Evolutionary conservation across 1,140 invertebrate genomes (phyloP).

Genomic region (Zophobas atratus): DNA sequence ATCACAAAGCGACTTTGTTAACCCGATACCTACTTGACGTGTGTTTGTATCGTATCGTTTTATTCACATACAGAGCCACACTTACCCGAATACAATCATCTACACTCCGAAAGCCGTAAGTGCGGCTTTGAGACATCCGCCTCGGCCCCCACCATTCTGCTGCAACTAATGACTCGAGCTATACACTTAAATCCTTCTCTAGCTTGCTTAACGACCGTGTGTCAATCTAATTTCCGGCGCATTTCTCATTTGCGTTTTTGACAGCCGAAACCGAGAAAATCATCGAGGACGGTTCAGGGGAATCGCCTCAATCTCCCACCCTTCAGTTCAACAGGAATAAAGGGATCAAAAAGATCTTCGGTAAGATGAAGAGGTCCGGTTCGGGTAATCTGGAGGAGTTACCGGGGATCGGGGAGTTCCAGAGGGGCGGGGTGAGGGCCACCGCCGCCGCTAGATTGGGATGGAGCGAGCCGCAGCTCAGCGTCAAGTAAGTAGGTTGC

Average conservation of each 20-base stretch:
- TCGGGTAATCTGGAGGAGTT: conserved; percentile 81
- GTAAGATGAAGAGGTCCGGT: conserved; percentile 80
- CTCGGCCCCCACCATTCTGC: not conserved
- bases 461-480: conserved; percentile 71
- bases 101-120: too few species aligned
- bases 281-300: conserved; percentile 70
- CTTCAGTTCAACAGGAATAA: conserved; percentile 71
- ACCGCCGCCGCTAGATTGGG: conserved; percentile 85
- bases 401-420: conserved; percentile 75
- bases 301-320: conserved; percentile 71
- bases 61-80: too few species aligned
- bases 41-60: too few species aligned
- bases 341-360: conserved; percentile 79
- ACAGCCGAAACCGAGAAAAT: conserved; percentile 80
- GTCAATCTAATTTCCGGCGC: not conserved
- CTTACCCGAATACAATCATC: too few species aligned
- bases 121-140: too few species aligned
- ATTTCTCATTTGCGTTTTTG: conserved; percentile 11
- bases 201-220: not conserved
- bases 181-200: conserved; percentile 51
- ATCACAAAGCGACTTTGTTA: too few species aligned
- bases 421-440: conserved; percentile 80
- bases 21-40: too few species aligned
- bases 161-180: conserved; percentile 58
- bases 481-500: conserved; percentile 52